Base-by-base conservation (phyloP, 1,140 invertebrate genomes). In the Latrodectus geometricus region DNA sequence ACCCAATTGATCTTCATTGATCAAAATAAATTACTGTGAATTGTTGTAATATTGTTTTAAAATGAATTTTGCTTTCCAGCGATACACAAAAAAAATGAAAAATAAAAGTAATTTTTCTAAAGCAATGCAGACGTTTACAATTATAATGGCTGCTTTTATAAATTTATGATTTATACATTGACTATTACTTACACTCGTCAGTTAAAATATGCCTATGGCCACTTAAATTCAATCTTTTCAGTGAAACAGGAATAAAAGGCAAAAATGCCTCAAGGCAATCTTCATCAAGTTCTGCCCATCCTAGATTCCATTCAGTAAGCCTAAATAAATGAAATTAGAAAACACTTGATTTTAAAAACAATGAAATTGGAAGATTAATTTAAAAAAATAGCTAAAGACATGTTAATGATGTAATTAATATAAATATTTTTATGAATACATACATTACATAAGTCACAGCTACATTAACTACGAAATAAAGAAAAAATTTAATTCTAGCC, bases 181-280 rank as follows among this genome's bases (percentile, higher is more conserved):
- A 8, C 3, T 61, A 14, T 61, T 91, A 9, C 52, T 61, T 72
- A 96, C 96, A 94, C 75, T 94, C 92, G 91, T 97, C 95, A 74
- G 92, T 93, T 73, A 97, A 91, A 4, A 94, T 93, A 90, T 95
- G 95, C 49, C 95, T 90, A 89, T 95, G 95, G 0, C 96, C 96
- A 87, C 95, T 95, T 4, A 97, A 89, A 90, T 97, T 97, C 2
- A 97, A 92, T 86, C 95, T 92, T 73, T 93, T 93, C 70, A 97
- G 88, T 68, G 92, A 93, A 7, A 91, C 88, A 0, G 96, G 94
- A 73, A 96, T 89, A 88, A 92, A 91, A 15, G 91, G 90, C 86
- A 94, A 94, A 9, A 97, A 88, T 50, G 93, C 92, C 14, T 93
- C 90, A 50, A 97, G 92, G 9, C 93, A 92, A 8, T 93, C 91